Base-by-base conservation (phyloP, 2,797 vertebrate species). In the Squalus acanthias region DNA sequence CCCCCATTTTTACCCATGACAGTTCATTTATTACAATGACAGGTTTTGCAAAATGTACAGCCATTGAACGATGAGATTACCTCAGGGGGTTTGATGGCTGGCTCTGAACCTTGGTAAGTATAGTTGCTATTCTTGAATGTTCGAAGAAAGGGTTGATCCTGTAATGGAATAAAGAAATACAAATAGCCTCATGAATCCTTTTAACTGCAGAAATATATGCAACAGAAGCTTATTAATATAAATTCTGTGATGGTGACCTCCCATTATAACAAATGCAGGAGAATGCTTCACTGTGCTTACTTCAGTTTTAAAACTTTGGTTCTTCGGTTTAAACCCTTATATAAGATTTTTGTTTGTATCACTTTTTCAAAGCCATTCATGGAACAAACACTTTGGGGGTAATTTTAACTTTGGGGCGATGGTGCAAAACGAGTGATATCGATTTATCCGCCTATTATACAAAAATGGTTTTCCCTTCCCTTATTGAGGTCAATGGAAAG, bases 81-180 rank as follows among this genome's bases (percentile, higher is more conserved):
- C 97, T 98, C 97, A 93, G 69, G 57, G 69, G 98, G 98, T 26
- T 97, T 95, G 87, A 97, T 82, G 63, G 97, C 97, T n/a, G 98
- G 97, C 4, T 97, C 97, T 96, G 97, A 97, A 50, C 97, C 96
- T 57, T 97, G 89, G 96, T 98, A 97, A 0, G 96, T 98, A 97
- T 98, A 98, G 97, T 98, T 97, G 96, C 98, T 99, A 96, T 99
- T 99, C 95, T 72, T 96, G 96, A 97, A 97, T 0, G 99, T 99
- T 97, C 97, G 97, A 88, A 99, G 97, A 97, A 98, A 99, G 1
- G 98, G 98, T 9, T 96, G 96, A 0, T 72, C 96, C 98, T 98
- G 46, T 0, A 79, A 5, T 98, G 98, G 89, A 29, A 74, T 96
- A 39, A 96, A 39, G 97, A 57, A 74, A 97, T 97, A 91, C 20